phyloP scores from a whole-genome alignment of 1,140 invertebrate genomes.

The Caenorhabditis inopinata region DNA sequence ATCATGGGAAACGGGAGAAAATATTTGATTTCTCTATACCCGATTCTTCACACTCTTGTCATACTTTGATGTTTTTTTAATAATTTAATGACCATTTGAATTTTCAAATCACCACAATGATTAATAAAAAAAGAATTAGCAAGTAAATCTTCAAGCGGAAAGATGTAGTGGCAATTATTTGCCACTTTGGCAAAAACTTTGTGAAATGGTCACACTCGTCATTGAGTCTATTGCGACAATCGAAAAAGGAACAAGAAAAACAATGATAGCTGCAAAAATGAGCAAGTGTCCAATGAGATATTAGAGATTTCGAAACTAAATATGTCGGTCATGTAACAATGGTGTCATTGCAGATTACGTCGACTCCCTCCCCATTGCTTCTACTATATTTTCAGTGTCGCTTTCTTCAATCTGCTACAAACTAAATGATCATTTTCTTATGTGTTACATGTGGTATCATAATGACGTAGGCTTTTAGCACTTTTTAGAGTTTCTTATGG shows the following conservation, averaged over 20 bases:
- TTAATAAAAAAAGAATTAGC: too few species aligned
- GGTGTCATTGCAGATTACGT: slow-evolving; percentile 18
- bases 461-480: not conserved
- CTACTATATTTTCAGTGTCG: not conserved
- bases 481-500: not conserved
- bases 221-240: not conserved
- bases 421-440: not conserved
- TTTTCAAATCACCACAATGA: too few species aligned
- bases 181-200: too few species aligned
- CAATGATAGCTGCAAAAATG: not conserved
- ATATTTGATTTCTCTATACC: too few species aligned
- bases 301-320: not conserved
- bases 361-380: not conserved
- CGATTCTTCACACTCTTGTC: too few species aligned
- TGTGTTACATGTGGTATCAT: not conserved
- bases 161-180: too few species aligned
- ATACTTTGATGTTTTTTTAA: too few species aligned
- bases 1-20: too few species aligned
- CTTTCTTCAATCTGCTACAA: slow-evolving; percentile 27
- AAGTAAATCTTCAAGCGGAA: too few species aligned
- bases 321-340: not conserved
- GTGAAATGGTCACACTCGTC: too few species aligned
- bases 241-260: not conserved
- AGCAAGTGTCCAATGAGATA: not conserved
- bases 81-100: too few species aligned